A percentile compares a stretch with the other conserved stretches of the same genome.
These are phyloP conservation scores for Nomada lathburiana DNA, from an alignment of 2,888 invertebrate genomes.

Conservation along the genomic window DNA sequence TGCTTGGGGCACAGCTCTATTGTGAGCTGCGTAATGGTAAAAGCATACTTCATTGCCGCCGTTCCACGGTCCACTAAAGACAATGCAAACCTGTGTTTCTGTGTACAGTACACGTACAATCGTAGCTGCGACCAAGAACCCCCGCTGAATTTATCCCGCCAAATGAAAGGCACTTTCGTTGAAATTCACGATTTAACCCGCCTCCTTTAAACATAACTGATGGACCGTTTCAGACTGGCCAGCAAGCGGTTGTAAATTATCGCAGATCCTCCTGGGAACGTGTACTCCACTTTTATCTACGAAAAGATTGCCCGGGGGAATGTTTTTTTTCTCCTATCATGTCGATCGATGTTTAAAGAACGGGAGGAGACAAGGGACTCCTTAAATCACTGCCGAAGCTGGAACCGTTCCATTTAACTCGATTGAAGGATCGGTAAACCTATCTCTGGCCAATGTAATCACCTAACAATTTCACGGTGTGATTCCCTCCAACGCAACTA, in stretches of 20 bases:
- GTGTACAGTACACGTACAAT: slow-evolving; percentile 24
- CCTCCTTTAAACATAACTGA: background rate
- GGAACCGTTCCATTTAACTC: background rate
- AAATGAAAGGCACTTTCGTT: background rate
- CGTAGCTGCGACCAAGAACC: background rate
- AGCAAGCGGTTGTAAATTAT: background rate
- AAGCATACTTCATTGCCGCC: slow-evolving; percentile 17
- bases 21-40: slow-evolving; percentile 6
- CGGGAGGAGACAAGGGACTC: too few species aligned
- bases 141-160: background rate
- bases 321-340: background rate
- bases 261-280: background rate
- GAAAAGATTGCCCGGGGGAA: background rate
- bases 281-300: background rate
- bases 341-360: too few species aligned
- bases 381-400: background rate
- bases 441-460: slow-evolving; percentile 6
- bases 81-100: slow-evolving; percentile 13
- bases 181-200: background rate
- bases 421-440: background rate
- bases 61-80: slow-evolving; percentile 5
- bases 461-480: slow-evolving; percentile 19
- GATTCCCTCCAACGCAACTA: background rate
- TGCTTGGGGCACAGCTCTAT: background rate
- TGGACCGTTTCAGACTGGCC: background rate